phyloP scores from a whole-genome alignment of 2,113 vertebrate species.

The Sitta europaea region DNA sequence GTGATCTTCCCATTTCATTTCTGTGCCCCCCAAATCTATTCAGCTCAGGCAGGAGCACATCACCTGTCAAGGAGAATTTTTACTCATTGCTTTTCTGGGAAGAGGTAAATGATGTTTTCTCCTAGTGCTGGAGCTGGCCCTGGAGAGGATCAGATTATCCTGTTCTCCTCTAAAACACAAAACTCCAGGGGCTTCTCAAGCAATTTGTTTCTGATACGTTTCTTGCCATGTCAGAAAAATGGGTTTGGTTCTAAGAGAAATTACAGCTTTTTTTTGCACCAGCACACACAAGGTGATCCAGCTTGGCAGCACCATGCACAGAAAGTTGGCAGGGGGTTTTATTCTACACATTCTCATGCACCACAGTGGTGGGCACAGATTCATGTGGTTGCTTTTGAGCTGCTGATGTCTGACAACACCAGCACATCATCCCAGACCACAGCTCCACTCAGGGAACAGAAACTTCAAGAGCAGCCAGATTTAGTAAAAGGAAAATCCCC shows the following conservation, averaged over 20 bases:
- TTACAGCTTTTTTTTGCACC: background rate
- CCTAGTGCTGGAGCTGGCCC: background rate
- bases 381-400: background rate
- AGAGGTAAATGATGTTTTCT: background rate
- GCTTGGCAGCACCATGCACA: fast-evolving
- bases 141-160: background rate
- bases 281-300: background rate
- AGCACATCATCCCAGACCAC: fast-evolving
- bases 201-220: background rate
- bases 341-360: background rate
- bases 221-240: background rate
- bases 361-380: background rate
- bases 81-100: background rate
- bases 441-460: background rate
- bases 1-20: background rate
- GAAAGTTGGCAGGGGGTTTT: background rate
- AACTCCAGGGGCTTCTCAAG: background rate
- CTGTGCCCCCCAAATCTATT: background rate
- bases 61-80: background rate
- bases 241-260: background rate
- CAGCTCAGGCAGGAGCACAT: background rate
- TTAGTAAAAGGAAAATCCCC: background rate
- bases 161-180: background rate
- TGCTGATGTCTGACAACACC: background rate
- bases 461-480: background rate